phyloP scores from a whole-genome alignment of 2,113 vertebrate species.

The Arenaria interpres region DNA sequence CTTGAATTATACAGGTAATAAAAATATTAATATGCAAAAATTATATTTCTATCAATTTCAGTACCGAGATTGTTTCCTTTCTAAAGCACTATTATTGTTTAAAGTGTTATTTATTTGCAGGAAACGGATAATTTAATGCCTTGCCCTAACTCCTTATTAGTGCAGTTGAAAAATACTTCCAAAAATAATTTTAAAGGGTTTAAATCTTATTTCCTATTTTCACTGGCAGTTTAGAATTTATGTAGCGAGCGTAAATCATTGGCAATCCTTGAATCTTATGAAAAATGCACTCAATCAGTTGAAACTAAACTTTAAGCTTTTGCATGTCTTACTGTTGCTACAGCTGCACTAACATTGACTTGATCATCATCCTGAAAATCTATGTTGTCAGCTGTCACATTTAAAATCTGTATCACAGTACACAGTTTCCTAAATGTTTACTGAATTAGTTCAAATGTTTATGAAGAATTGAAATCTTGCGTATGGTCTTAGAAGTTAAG shows the following conservation, averaged over 20 bases:
- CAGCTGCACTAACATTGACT: slow-evolving; percentile 65
- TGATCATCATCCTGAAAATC: slow-evolving; percentile 53
- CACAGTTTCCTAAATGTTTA: slow-evolving; percentile 57
- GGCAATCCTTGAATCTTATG: slow-evolving; percentile 1
- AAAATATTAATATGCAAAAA: slow-evolving; percentile 16
- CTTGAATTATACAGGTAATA: not conserved
- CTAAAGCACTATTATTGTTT: not conserved
- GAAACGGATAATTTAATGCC: slow-evolving; percentile 30
- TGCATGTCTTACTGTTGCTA: slow-evolving; percentile 35
- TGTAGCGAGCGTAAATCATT: slow-evolving; percentile 21
- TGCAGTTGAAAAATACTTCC: slow-evolving; percentile 25
- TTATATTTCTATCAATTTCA: not conserved
- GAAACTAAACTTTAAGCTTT: slow-evolving; percentile 33
- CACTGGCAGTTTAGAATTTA: slow-evolving; percentile 35
- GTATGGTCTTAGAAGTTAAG: slow-evolving; percentile 21
- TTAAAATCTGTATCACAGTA: slow-evolving; percentile 27
- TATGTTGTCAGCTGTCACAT: slow-evolving; percentile 43
- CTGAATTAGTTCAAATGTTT: slow-evolving; percentile 53
- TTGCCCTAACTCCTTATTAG: slow-evolving; percentile 17
- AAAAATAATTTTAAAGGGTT: slow-evolving; percentile 50
- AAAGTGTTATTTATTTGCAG: slow-evolving; percentile 20
- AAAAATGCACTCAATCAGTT: slow-evolving; percentile 28
- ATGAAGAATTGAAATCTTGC: slow-evolving; percentile 51
- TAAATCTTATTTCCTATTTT: slow-evolving; percentile 65
- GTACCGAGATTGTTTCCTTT: not conserved